A percentile compares a stretch with the other conserved stretches of the same genome.
Evolutionary conservation across 2,888 invertebrate species (phyloP).

Genomic region (Nycteola revayana): DNA sequence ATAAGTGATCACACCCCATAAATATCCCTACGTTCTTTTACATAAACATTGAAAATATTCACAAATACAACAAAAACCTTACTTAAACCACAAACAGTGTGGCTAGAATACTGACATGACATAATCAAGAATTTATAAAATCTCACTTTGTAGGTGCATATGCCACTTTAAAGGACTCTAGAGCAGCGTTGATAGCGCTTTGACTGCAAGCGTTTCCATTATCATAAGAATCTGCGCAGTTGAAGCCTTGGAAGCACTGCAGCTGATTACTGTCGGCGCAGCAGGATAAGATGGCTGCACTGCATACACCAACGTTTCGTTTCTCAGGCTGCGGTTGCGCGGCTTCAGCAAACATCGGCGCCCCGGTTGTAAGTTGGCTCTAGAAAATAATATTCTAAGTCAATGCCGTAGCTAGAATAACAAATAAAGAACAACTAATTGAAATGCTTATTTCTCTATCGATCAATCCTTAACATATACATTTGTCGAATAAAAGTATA

Average conservation of each 20-base stretch:
- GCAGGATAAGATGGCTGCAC: constrained; percentile 57
- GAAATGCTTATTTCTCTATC: too few relatives aligned
- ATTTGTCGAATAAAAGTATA: too few relatives aligned
- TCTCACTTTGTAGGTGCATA: constrained; percentile 47
- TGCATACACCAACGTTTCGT: constrained; percentile 42
- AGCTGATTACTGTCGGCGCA: constrained; percentile 36
- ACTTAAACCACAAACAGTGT: constrained; percentile 15
- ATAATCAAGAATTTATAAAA: constrained; percentile 8
- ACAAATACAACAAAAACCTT: constrained; percentile 19
- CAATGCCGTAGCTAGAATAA: too few relatives aligned
- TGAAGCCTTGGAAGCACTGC: constrained; percentile 51
- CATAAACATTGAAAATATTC: too few relatives aligned
- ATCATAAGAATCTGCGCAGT: constrained; percentile 40
- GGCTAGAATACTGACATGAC: constrained; percentile 44
- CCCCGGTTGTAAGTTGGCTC: constrained; percentile 25
- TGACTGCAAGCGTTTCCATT: constrained; percentile 42
- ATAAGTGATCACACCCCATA: too few relatives aligned
- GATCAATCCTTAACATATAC: too few relatives aligned
- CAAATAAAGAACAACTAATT: too few relatives aligned
- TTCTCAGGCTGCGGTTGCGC: neutral
- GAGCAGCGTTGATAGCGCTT: constrained; percentile 38
- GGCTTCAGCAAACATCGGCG: constrained; percentile 22
- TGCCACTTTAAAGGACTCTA: constrained; percentile 44
- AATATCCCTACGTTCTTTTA: too few relatives aligned
- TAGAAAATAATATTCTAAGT: constrained; percentile 28